Percentiles rank a stretch among this genome's conserved stretches.
Evolutionary conservation across 2,888 invertebrate genomes (phyloP).

Genomic region (Pinctada fucata): DNA sequence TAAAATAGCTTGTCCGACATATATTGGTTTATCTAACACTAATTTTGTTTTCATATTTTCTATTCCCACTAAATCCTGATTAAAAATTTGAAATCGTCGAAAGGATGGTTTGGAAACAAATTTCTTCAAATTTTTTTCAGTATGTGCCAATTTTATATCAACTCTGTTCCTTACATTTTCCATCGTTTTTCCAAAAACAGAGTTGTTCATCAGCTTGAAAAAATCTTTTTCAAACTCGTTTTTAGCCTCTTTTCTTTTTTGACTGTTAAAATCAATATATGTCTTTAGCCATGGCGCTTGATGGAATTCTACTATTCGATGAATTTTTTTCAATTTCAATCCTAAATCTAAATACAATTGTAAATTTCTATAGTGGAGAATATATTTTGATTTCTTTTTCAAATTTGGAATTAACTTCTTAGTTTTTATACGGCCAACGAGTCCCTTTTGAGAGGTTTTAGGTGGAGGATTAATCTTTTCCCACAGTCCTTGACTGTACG

Average conservation of each 20-base stretch:
- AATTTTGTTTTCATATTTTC: constrained; percentile 53
- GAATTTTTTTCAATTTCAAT: constrained; percentile 57
- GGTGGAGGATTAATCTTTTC: background rate
- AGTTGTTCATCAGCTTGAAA: constrained; percentile 59
- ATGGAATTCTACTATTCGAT: constrained; percentile 66
- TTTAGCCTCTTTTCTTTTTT: constrained; percentile 56
- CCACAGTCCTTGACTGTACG: constrained; percentile 7
- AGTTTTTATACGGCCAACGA: constrained; percentile 2
- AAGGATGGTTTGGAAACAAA: constrained; percentile 31
- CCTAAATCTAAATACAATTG: constrained; percentile 61
- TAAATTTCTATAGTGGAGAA: constrained; percentile 70
- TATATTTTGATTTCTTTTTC: constrained; percentile 53
- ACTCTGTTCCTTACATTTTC: constrained; percentile 17
- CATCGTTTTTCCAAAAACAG: constrained; percentile 31
- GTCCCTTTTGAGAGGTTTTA: background rate
- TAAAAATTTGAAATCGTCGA: constrained; percentile 49
- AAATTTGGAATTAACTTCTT: constrained; percentile 50
- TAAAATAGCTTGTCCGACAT: constrained; percentile 73
- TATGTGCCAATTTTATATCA: constrained; percentile 10
- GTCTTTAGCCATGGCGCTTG: constrained; percentile 66
- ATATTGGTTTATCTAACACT: constrained; percentile 74
- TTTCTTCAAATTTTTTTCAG: constrained; percentile 3
- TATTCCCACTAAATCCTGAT: constrained; percentile 71
- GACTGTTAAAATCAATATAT: constrained; percentile 66
- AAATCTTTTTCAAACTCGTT: constrained; percentile 73